A percentile compares a stretch with the other conserved stretches of the same genome.
These are phyloP conservation scores for Heliocidaris erythrogramma DNA, from an alignment of 35 echinoderm and acorn worm genomes.

Conservation along the genomic window DNA sequence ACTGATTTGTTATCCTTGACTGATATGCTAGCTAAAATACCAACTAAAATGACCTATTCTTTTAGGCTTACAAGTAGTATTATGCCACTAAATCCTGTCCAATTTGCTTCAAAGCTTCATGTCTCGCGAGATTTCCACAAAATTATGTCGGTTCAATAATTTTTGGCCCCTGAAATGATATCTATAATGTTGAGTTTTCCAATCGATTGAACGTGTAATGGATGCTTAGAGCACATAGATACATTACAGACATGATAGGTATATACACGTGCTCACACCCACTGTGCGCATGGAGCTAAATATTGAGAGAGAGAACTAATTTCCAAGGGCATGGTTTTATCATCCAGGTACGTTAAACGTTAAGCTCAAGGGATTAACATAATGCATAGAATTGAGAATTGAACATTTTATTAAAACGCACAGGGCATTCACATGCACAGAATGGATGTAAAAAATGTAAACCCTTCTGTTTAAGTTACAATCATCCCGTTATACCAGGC, in stretches of 20 bases:
- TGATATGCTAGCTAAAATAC: not conserved
- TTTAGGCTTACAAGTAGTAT: not conserved
- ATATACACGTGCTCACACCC: not conserved
- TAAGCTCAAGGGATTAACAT: not conserved
- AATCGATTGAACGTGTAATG: not conserved
- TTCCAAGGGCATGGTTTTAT: not conserved
- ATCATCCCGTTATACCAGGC: no score
- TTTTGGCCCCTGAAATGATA: not conserved
- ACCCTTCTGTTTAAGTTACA: not conserved
- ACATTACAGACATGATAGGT: not conserved
- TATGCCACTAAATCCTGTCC: not conserved
- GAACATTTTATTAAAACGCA: no score
- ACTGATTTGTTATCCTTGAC: not conserved
- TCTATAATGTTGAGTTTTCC: not conserved
- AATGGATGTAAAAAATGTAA: not conserved
- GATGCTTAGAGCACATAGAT: not conserved
- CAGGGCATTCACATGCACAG: not conserved
- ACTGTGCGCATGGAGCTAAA: not conserved
- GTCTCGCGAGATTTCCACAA: not conserved
- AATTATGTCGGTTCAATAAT: not conserved
- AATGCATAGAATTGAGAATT: no score
- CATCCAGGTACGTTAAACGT: not conserved
- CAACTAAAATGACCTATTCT: not conserved
- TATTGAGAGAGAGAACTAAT: no score
- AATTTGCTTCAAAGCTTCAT: not conserved